These are phyloP conservation scores for Channa maculata DNA, from an alignment of 2,113 vertebrate genomes.

Conservation along the genomic window DNA sequence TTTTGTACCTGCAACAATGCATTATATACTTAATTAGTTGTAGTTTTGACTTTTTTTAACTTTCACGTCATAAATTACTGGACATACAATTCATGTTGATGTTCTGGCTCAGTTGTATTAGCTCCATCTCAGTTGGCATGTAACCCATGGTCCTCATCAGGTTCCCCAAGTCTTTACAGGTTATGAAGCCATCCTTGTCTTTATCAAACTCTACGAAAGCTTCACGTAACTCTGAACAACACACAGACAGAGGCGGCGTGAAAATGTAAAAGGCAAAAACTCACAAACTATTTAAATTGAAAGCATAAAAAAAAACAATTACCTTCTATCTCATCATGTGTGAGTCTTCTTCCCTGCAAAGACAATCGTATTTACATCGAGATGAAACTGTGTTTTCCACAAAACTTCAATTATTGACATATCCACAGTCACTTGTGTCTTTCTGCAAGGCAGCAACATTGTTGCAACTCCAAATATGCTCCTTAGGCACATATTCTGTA, in stretches of 20 bases:
- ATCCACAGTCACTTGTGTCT: background rate
- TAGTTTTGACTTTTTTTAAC: too few species aligned
- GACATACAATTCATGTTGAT: constrained; percentile 98
- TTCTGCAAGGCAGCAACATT: background rate
- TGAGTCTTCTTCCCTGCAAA: constrained; percentile 75
- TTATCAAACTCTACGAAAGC: constrained; percentile 97
- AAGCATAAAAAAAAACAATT: background rate
- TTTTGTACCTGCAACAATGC: too few species aligned
- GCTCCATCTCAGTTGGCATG: constrained; percentile 99
- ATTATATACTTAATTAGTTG: too few species aligned
- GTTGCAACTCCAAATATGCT: background rate
- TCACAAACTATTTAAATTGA: background rate
- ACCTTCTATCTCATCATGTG: constrained; percentile 82
- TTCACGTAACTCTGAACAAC: constrained; percentile 88
- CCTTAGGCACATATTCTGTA: too few species aligned
- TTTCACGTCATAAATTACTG: background rate
- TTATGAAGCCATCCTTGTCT: constrained; percentile 95
- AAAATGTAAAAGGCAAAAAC: background rate
- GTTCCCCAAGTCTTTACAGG: constrained; percentile 95
- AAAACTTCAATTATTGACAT: too few species aligned
- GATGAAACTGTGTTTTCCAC: background rate
- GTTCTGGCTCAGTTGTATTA: constrained; percentile 95
- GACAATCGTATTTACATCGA: constrained; percentile 5
- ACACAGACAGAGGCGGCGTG: background rate
- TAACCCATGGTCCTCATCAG: constrained; percentile 99